Percentiles rank a stretch among this genome's conserved stretches.
Evolutionary conservation across 2,888 invertebrate genomes (phyloP).

Genomic region (Lasioglossum pauxillum): DNA sequence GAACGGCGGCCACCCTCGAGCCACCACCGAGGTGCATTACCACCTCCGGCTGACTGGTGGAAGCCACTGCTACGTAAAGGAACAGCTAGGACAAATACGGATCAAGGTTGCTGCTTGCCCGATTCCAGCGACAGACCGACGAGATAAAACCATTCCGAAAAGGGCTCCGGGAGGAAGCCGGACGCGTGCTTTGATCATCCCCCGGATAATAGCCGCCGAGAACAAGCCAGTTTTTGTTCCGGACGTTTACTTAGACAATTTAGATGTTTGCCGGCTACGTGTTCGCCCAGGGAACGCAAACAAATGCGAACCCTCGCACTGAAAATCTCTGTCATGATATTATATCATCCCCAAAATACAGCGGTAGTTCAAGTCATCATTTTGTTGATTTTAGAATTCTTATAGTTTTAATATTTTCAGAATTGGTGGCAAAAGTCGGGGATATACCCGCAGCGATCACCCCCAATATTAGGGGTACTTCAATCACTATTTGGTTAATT

Average conservation of each 20-base stretch:
- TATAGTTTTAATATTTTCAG: too few species aligned
- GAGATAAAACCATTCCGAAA: slow-evolving; percentile 64
- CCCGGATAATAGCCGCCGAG: slow-evolving; percentile 34
- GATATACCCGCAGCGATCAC: neutral
- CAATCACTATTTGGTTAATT: too few species aligned
- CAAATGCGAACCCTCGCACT: slow-evolving; percentile 36
- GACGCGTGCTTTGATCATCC: slow-evolving; percentile 53
- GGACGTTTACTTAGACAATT: slow-evolving; percentile 64
- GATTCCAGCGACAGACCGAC: slow-evolving; percentile 29
- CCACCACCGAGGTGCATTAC: slow-evolving; percentile 35
- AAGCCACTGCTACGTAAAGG: slow-evolving; percentile 51
- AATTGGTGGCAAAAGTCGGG: neutral
- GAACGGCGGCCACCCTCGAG: slow-evolving; percentile 27
- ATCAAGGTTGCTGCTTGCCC: slow-evolving; percentile 29
- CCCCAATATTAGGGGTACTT: too few species aligned
- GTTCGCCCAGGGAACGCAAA: slow-evolving; percentile 30
- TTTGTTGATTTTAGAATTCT: too few species aligned
- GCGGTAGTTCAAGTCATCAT: too few species aligned
- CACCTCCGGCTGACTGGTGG: slow-evolving; percentile 39
- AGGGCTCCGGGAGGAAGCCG: slow-evolving; percentile 38
- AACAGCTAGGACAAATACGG: slow-evolving; percentile 61
- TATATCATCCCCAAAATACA: too few species aligned
- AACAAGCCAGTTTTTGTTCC: slow-evolving; percentile 31
- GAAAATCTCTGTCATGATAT: neutral
- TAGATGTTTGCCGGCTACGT: slow-evolving; percentile 58